Base-by-base conservation (phyloP, 2,888 invertebrate genomes). In the Dasypogon diadema region DNA sequence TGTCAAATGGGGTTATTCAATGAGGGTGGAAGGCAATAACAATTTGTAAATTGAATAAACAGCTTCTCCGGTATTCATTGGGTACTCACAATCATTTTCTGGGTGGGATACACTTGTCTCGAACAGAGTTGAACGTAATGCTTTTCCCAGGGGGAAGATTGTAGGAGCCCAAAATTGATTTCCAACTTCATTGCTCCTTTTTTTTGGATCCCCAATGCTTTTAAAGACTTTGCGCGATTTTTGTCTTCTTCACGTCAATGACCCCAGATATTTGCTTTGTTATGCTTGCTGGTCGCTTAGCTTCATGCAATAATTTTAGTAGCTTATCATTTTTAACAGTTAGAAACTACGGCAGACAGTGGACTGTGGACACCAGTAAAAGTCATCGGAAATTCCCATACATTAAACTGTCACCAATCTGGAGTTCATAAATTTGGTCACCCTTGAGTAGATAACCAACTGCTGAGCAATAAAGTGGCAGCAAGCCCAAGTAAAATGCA, bases 1-100 rank as follows among this genome's bases (percentile, higher is more conserved):
- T 21, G 37, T 63, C 34, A 18, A 34, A 16, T 30, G 54, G 34
- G 70, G 30, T 16, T 12, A 8, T 56, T 56, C 16, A 14, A 34
- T 56, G 46, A 51, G 46, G 46, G 58, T 37, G 56, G 56, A 70
- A 16, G 26, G 70, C 70, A 76, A 76, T 76, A 76, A 74, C 76
- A 76, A 76, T 76, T 76, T 76, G 74, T 74, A 76, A 76, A 76
- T 76, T 76, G 76, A 76, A 76, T 76, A 76, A 76, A 74, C 76
- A 76, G 73, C 75, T 70, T 46, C 51, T 63, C 55, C 37, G 24
- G 73, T 76, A 74, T 76, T 65, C 65, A 73, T 74, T 74, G 74
- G 63, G 60, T 18, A 34, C 46, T 56, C 55, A 46, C 70, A 70
- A 54, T 51, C 70, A 70, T 22, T 68, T 34, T 68, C 26, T 14